A percentile compares a stretch with the other conserved stretches of the same genome.
Conservation (phyloP, 2,888 invertebrate species). For the Drosophila infuscata region DNA sequence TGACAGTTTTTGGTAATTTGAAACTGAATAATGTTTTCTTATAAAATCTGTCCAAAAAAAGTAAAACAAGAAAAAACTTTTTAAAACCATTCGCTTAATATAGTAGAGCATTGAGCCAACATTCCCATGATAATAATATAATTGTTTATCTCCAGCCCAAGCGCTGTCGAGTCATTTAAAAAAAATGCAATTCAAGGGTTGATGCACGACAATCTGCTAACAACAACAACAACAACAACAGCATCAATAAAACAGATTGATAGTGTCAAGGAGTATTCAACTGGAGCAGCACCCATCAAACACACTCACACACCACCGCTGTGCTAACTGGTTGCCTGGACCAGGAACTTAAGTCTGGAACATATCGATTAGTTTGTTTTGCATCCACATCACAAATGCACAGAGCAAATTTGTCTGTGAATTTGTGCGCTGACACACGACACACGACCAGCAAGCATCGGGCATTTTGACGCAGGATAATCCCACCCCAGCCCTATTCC, state of each 20-base stretch:
- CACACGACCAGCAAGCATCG: constrained; percentile 54
- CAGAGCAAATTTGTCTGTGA: constrained; percentile 50
- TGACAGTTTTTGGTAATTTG: neutral
- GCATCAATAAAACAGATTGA: constrained; percentile 61
- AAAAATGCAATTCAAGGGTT: constrained; percentile 45
- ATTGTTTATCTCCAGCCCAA: constrained; percentile 40
- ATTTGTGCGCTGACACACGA: constrained; percentile 58
- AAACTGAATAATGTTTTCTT: neutral
- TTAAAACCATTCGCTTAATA: neutral
- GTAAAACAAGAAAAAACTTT: neutral
- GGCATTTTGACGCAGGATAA: constrained; percentile 61
- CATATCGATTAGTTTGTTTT: constrained; percentile 78
- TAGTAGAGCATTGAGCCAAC: neutral
- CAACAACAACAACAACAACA: constrained; percentile 12
- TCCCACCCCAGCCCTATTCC: constrained; percentile 54
- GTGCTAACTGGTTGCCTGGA: constrained; percentile 5
- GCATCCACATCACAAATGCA: constrained; percentile 60
- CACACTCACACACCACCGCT: constrained; percentile 23
- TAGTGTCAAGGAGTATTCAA: constrained; percentile 63
- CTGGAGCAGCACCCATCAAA: constrained; percentile 55
- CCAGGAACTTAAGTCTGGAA: constrained; percentile 67
- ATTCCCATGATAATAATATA: constrained; percentile 23
- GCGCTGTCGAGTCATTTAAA: constrained; percentile 27
- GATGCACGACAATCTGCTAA: constrained; percentile 32
- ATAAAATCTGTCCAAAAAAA: neutral